These are phyloP conservation scores for Mercenaria mercenaria DNA, from an alignment of 1,140 invertebrate species.

Conservation along the genomic window DNA sequence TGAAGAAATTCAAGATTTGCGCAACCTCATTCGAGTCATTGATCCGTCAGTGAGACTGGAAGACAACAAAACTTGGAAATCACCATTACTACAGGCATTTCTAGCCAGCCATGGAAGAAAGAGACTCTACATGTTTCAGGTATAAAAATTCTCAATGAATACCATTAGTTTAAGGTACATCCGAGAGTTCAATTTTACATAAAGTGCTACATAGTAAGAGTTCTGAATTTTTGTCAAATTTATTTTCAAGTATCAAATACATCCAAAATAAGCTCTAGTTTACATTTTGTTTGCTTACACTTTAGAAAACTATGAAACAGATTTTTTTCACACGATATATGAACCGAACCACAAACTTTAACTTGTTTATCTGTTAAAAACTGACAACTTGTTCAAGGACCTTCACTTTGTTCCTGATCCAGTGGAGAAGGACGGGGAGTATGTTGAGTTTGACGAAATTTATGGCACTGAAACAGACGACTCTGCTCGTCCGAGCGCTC, in stretches of 20 bases:
- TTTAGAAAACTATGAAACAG: too few relatives aligned
- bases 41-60: constrained; percentile 9
- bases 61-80: neutral
- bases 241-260: too few relatives aligned
- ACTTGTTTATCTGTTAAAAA: too few relatives aligned
- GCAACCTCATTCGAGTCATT: neutral
- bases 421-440: constrained; percentile 15
- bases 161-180: too few relatives aligned
- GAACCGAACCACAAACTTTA: too few relatives aligned
- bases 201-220: too few relatives aligned
- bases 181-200: too few relatives aligned
- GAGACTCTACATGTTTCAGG: constrained; percentile 64
- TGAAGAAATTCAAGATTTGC: constrained; percentile 41
- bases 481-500: neutral
- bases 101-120: constrained; percentile 31
- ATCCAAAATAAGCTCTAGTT: too few relatives aligned
- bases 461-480: constrained; percentile 59
- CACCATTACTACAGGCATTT: constrained; percentile 38
- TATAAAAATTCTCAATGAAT: neutral
- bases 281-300: too few relatives aligned
- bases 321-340: too few relatives aligned
- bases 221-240: too few relatives aligned
- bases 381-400: neutral
- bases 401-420: constrained; percentile 49
- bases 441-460: constrained; percentile 38